Evolutionary conservation across 2,113 vertebrate genomes (phyloP).

Genomic region (Corydoras sp.): DNA sequence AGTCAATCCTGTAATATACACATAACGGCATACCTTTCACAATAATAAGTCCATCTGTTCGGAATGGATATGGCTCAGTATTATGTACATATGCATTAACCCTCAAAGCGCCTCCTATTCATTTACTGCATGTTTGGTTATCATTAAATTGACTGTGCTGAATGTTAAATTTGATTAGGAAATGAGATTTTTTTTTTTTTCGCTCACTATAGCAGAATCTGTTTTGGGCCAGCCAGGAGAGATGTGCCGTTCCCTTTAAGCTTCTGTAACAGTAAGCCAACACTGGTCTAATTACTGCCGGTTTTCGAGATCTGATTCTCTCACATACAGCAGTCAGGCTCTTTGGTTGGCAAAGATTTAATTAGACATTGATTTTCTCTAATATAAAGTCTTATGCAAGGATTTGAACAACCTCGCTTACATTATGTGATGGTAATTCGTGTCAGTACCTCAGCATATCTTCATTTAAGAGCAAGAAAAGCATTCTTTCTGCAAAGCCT

Average conservation of each 20-base stretch:
- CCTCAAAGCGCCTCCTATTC: slow-evolving; percentile 9
- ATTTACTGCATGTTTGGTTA: slow-evolving; percentile 22
- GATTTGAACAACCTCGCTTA: no score
- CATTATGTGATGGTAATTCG: no score
- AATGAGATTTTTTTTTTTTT: slow-evolving; percentile 12
- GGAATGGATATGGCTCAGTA: slow-evolving; percentile 16
- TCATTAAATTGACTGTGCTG: background rate
- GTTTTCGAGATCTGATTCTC: background rate
- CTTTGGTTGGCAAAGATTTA: no score
- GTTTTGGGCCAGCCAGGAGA: background rate
- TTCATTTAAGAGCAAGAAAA: no score
- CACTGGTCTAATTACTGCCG: background rate
- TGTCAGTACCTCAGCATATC: no score
- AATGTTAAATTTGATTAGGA: slow-evolving; percentile 22
- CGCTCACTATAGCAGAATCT: background rate
- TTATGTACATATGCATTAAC: slow-evolving; percentile 18
- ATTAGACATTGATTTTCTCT: no score
- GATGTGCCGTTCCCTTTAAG: background rate
- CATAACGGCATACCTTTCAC: slow-evolving; percentile 59
- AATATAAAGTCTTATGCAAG: no score
- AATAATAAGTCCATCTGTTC: slow-evolving; percentile 61
- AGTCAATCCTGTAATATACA: slow-evolving; percentile 68
- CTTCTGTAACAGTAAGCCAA: background rate
- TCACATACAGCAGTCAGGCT: background rate
- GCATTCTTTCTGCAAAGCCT: no score